A percentile compares a stretch with the other conserved stretches of the same genome.
phyloP scores from a whole-genome alignment of 2,888 invertebrate genomes.

The Athetis lepigone region DNA sequence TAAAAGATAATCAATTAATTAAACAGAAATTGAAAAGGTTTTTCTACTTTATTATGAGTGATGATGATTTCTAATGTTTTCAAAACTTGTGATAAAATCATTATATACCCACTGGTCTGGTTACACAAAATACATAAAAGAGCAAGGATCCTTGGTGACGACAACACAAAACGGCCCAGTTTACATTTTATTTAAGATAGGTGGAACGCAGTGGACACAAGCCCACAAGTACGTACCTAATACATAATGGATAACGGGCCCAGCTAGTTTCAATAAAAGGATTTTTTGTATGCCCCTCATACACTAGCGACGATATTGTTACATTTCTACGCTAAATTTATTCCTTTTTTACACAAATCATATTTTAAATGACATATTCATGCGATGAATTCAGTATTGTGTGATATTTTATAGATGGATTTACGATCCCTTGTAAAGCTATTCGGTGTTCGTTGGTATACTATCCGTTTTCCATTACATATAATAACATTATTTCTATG shows the following conservation, averaged over 20 bases:
- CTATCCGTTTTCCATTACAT: conserved; percentile 28
- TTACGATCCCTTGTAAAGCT: conserved; percentile 23
- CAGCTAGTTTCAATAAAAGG: conserved; percentile 89
- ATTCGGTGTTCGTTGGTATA: conserved; percentile 7
- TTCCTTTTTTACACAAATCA: conserved; percentile 81
- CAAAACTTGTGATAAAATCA: no score
- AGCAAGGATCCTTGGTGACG: no score
- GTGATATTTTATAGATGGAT: conserved; percentile 35
- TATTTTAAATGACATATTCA: conserved; percentile 74
- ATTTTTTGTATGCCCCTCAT: conserved; percentile 84
- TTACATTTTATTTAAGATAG: no score
- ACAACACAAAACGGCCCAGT: no score
- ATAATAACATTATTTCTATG: conserved; percentile 27
- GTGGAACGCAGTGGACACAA: conserved; percentile 72
- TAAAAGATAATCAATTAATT: no score
- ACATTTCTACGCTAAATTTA: conserved; percentile 77
- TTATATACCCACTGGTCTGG: no score
- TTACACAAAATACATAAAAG: no score
- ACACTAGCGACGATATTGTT: conserved; percentile 80
- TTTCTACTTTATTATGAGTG: no score
- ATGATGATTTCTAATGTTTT: no score
- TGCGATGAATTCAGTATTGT: conserved; percentile 58
- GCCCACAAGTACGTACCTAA: conserved; percentile 75
- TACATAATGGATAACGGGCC: conserved; percentile 88
- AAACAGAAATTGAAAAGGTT: background rate